These are phyloP conservation scores for Calidris pugnax DNA, from an alignment of 2,113 vertebrate species.

Conservation along the genomic window DNA sequence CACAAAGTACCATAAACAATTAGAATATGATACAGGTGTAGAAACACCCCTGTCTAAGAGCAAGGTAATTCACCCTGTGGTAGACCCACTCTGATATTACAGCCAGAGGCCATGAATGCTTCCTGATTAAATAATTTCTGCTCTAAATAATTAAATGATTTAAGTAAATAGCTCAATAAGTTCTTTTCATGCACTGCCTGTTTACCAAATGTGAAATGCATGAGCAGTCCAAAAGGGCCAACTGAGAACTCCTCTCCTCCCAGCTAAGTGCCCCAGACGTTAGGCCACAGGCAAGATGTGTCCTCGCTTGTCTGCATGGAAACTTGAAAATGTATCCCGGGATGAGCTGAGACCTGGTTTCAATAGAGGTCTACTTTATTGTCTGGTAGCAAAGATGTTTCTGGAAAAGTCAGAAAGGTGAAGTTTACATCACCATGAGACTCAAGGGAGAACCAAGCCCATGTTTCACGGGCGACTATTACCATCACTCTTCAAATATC, in stretches of 20 bases:
- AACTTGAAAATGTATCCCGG: fast-evolving
- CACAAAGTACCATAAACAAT: neutral
- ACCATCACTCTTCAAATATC: neutral
- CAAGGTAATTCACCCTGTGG: neutral
- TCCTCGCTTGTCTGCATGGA: neutral
- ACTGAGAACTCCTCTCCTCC: neutral
- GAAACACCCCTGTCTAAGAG: neutral
- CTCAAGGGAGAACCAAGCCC: neutral
- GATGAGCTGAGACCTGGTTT: neutral
- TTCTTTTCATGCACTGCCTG: neutral
- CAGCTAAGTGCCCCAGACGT: neutral
- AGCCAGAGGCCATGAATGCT: neutral
- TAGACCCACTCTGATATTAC: neutral
- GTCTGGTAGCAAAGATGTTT: neutral
- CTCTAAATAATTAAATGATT: neutral
- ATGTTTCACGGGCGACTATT: neutral
- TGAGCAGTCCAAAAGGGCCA: neutral
- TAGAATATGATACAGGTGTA: neutral
- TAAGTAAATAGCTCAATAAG: neutral
- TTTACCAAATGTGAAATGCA: neutral
- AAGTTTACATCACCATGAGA: fast-evolving
- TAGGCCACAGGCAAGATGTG: neutral
- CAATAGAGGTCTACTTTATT: neutral
- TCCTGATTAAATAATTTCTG: neutral
- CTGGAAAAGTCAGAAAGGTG: neutral